Conservation (phyloP, 2,888 invertebrate species). For the Nematopogon swammerdamellus region DNA sequence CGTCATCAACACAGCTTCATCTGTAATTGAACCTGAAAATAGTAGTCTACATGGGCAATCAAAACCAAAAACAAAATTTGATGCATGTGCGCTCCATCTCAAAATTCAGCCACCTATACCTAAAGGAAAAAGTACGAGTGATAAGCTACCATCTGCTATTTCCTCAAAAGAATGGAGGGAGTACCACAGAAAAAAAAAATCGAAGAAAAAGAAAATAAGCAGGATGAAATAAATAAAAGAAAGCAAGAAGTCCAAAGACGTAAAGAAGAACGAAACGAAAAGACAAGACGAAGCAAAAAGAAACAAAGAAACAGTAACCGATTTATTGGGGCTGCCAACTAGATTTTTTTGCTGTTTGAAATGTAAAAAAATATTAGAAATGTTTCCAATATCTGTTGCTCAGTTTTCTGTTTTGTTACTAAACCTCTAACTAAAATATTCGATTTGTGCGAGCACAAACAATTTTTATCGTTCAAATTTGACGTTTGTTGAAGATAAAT, state of each 20-base stretch:
- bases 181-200: neutral
- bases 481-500: no score
- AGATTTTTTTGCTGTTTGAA: no score
- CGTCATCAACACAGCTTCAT: neutral
- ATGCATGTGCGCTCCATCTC: slow-evolving; percentile 1
- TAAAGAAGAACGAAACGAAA: neutral
- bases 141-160: neutral
- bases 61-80: slow-evolving; percentile 1
- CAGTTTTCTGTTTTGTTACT: no score
- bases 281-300: neutral
- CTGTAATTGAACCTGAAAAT: neutral
- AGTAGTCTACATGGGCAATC: neutral
- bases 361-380: no score
- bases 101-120: slow-evolving; percentile 1
- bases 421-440: no score
- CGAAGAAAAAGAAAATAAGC: neutral
- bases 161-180: slow-evolving; percentile 1
- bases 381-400: no score
- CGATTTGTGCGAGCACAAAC: no score
- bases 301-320: slow-evolving; percentile 1
- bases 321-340: no score
- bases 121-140: neutral
- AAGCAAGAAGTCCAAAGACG: neutral
- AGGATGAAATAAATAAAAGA: no score
- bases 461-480: no score